These are phyloP conservation scores for Propithecus perrieri DNA, from an alignment of 2,797 vertebrate species.

Conservation along the genomic window DNA sequence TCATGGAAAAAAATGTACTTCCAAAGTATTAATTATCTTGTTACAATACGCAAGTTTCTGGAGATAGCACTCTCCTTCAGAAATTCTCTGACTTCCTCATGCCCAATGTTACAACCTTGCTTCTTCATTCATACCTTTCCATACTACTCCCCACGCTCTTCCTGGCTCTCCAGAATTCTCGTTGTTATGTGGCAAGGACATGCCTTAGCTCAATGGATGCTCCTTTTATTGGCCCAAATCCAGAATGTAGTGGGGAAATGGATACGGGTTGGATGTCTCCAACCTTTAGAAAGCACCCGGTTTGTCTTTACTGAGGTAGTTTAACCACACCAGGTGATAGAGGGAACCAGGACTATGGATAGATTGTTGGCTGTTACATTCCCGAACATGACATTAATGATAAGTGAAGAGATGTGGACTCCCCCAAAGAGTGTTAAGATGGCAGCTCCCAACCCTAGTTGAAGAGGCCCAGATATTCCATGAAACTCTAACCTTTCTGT, in stretches of 20 bases:
- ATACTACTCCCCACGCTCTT: rapidly evolving
- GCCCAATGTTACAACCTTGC: neutral
- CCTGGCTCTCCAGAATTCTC: neutral
- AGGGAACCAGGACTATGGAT: neutral
- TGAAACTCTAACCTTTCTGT: neutral
- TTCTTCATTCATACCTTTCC: neutral
- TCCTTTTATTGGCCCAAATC: neutral
- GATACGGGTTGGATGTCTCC: neutral
- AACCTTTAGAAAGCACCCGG: neutral
- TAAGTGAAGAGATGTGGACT: neutral
- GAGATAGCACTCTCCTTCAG: neutral
- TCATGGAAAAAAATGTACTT: neutral
- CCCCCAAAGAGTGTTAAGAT: neutral
- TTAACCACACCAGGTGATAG: neutral
- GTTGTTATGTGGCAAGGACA: neutral
- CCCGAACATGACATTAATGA: neutral
- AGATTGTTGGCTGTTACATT: neutral
- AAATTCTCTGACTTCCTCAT: neutral
- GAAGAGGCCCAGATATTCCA: neutral
- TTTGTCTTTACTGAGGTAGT: neutral
- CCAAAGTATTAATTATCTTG: neutral
- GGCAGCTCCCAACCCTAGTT: neutral
- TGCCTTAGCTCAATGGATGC: neutral
- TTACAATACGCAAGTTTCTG: neutral
- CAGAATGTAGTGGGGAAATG: neutral